Evolutionary conservation across 2,113 vertebrate species (phyloP).

Genomic region (Caranx ignobilis): DNA sequence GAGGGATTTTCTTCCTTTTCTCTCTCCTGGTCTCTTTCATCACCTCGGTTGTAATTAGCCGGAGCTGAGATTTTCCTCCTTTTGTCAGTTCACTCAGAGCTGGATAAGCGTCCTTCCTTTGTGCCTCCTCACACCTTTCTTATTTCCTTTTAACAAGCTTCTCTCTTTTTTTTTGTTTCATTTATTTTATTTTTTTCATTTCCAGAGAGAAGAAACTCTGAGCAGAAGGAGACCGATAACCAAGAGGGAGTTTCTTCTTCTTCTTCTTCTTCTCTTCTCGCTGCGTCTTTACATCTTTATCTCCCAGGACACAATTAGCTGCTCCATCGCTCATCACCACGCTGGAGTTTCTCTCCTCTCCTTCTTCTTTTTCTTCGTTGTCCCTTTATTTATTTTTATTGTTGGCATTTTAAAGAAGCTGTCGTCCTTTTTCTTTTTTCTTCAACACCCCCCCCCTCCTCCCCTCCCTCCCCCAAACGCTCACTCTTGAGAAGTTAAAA

Average conservation of each 20-base stretch:
- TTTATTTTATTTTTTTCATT: slow-evolving; percentile 43
- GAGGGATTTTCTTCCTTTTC: slow-evolving; percentile 65
- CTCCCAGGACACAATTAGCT: slow-evolving; percentile 82
- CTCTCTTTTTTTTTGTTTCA: slow-evolving; percentile 20
- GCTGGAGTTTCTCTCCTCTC: slow-evolving; percentile 14
- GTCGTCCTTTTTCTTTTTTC: slow-evolving; percentile 42
- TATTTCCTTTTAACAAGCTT: slow-evolving; percentile 81
- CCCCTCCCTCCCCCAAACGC: slow-evolving; percentile 6
- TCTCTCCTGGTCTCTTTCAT: slow-evolving; percentile 68
- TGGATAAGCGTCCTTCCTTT: slow-evolving; percentile 81
- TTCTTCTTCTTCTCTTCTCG: slow-evolving; percentile 16
- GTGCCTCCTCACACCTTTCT: slow-evolving; percentile 76
- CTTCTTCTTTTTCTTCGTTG: background rate
- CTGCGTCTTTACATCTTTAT: slow-evolving; percentile 69
- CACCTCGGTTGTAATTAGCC: slow-evolving; percentile 80
- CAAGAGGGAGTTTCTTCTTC: slow-evolving; percentile 66
- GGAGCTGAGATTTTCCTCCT: slow-evolving; percentile 69
- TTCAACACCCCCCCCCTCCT: too few species aligned
- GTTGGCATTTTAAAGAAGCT: slow-evolving; percentile 53
- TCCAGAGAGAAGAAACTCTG: slow-evolving; percentile 52
- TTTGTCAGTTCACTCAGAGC: slow-evolving; percentile 76
- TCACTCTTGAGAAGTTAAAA: slow-evolving; percentile 63
- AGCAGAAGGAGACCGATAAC: slow-evolving; percentile 76
- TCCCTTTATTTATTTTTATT: slow-evolving; percentile 4
- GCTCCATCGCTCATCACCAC: slow-evolving; percentile 75